phyloP scores from a whole-genome alignment of 2,113 vertebrate species.

The Centrocercus urophasianus region DNA sequence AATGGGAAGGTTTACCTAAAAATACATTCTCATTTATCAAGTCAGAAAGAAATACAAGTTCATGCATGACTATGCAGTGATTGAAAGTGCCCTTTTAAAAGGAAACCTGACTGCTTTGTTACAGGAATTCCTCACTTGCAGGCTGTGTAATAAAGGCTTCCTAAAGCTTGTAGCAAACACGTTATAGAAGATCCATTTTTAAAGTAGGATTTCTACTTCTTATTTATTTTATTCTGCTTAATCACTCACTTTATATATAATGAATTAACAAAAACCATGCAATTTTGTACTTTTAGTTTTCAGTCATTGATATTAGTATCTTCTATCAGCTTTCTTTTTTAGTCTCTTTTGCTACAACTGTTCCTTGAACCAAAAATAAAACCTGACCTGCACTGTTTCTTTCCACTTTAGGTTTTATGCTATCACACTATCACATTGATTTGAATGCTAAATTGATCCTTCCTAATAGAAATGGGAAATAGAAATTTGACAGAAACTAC shows the following conservation, averaged over 20 bases:
- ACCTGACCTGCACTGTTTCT: neutral
- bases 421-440: neutral
- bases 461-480: slow-evolving; percentile 29
- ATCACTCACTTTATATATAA: neutral
- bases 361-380: slow-evolving; percentile 24
- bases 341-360: neutral
- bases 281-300: neutral
- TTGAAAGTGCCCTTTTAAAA: neutral
- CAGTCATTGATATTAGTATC: neutral
- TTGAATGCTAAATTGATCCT: slow-evolving; percentile 41
- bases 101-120: neutral
- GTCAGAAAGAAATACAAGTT: slow-evolving; percentile 8
- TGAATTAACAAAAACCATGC: neutral
- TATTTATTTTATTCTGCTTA: neutral
- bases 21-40: slow-evolving; percentile 12
- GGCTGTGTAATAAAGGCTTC: neutral
- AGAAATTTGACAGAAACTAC: slow-evolving; percentile 15
- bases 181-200: neutral
- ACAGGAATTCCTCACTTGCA: neutral
- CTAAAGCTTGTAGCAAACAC: neutral
- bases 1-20: neutral
- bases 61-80: neutral
- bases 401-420: neutral
- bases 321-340: neutral
- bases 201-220: neutral